Evolutionary conservation across 2,113 vertebrate species (phyloP).

Genomic region (Cygnus buccinator): DNA sequence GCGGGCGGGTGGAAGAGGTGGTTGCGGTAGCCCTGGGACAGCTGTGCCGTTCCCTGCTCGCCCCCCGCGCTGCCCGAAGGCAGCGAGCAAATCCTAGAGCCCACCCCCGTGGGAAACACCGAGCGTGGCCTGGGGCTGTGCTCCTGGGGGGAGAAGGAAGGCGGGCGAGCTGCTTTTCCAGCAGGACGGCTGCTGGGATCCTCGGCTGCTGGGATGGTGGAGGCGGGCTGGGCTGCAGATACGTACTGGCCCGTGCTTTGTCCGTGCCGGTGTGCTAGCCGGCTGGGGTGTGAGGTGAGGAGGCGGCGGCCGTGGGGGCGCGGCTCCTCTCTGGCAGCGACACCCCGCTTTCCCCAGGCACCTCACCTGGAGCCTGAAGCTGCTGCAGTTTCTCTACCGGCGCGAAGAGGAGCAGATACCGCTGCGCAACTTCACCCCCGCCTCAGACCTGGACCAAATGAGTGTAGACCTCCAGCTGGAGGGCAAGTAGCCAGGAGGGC

Average conservation of each 20-base stretch:
- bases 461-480: slow-evolving; percentile 88
- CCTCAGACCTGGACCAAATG: slow-evolving; percentile 90
- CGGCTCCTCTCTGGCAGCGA: background rate
- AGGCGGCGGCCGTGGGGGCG: accelerated
- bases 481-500: slow-evolving; percentile 73
- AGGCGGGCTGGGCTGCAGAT: background rate
- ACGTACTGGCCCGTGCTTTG: background rate
- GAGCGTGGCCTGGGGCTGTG: background rate
- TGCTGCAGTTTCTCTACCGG: slow-evolving; percentile 84
- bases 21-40: background rate
- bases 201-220: background rate
- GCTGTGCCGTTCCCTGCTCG: accelerated
- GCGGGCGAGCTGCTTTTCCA: background rate
- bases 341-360: slow-evolving; percentile 77
- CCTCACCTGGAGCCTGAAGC: slow-evolving; percentile 94
- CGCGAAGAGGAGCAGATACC: slow-evolving; percentile 88
- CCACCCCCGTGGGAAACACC: background rate
- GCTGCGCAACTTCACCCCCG: slow-evolving; percentile 87
- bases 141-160: background rate
- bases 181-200: background rate
- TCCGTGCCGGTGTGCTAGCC: background rate
- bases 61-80: background rate
- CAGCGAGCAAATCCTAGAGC: accelerated
- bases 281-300: background rate
- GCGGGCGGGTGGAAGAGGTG: background rate